Conservation (phyloP, 2,797 vertebrate genomes). For the Sebastes elongatus region DNA sequence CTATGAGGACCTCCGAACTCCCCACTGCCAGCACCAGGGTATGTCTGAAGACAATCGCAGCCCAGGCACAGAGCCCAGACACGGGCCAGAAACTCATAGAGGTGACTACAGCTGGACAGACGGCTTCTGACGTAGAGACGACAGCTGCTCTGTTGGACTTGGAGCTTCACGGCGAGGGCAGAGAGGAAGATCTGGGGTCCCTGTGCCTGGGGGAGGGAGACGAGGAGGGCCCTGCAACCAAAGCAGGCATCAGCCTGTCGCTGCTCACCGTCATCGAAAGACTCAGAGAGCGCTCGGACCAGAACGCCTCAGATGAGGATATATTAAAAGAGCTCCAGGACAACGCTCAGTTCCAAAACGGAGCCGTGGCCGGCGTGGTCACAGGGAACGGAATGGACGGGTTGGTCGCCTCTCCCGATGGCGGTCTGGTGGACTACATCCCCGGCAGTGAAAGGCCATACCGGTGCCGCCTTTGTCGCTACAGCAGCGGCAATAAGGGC, state of each 20-base stretch:
- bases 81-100: slow-evolving; percentile 78
- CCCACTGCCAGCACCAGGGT: slow-evolving; percentile 63
- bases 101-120: slow-evolving; percentile 29
- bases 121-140: slow-evolving; percentile 66
- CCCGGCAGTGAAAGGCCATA: slow-evolving; percentile 89
- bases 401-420: slow-evolving; percentile 60
- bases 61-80: slow-evolving; percentile 69
- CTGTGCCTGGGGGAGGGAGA: slow-evolving; percentile 53
- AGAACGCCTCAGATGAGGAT: slow-evolving; percentile 95
- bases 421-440: slow-evolving; percentile 89
- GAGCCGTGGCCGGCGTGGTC: slow-evolving; percentile 13
- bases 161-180: slow-evolving; percentile 77
- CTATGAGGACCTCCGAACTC: slow-evolving; percentile 89
- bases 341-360: slow-evolving; percentile 89
- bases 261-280: slow-evolving; percentile 96
- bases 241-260: slow-evolving; percentile 95
- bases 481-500: slow-evolving; percentile 94
- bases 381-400: slow-evolving; percentile 38
- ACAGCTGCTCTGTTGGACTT: slow-evolving; percentile 76
- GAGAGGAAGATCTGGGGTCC: slow-evolving; percentile 71
- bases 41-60: slow-evolving; percentile 22
- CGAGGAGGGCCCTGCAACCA: slow-evolving; percentile 80
- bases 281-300: slow-evolving; percentile 93
- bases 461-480: slow-evolving; percentile 93
- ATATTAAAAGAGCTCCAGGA: slow-evolving; percentile 95